Evolutionary conservation across 2,113 vertebrate species (phyloP).

Genomic region (Gracilinanus agilis): DNA sequence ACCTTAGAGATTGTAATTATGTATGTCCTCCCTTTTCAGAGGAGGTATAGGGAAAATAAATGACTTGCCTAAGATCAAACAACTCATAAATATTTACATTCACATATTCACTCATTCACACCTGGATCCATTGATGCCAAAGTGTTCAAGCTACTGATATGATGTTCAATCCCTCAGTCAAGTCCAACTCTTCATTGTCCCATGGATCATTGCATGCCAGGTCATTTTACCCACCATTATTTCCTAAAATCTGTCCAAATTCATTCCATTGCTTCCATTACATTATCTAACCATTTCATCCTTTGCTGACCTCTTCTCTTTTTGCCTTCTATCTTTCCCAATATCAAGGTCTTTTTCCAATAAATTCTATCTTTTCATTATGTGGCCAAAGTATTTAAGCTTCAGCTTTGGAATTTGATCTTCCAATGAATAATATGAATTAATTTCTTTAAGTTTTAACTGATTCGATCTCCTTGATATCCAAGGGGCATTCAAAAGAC

Average conservation of each 20-base stretch:
- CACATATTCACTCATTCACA: too few species aligned
- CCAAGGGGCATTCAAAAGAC: not conserved
- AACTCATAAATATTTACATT: not conserved
- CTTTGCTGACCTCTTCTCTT: not conserved
- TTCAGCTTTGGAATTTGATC: not conserved
- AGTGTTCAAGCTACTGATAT: not conserved
- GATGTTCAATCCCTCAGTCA: not conserved
- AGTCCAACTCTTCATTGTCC: not conserved
- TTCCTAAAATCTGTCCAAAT: not conserved
- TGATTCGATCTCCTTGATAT: not conserved
- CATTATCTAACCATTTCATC: not conserved
- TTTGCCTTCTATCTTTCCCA: not conserved
- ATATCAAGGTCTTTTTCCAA: not conserved
- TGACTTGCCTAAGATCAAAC: not conserved
- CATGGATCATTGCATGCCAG: not conserved
- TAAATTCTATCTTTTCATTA: not conserved
- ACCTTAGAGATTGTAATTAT: not conserved
- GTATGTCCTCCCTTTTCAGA: not conserved
- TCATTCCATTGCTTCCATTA: not conserved
- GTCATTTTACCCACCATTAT: not conserved
- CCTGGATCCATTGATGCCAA: not conserved
- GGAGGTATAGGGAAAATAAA: not conserved
- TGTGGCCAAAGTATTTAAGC: not conserved
- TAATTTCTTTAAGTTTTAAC: not conserved
- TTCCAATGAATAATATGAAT: not conserved